These are phyloP conservation scores for Toxotes jaculatrix DNA, from an alignment of 2,113 vertebrate species.

Conservation along the genomic window DNA sequence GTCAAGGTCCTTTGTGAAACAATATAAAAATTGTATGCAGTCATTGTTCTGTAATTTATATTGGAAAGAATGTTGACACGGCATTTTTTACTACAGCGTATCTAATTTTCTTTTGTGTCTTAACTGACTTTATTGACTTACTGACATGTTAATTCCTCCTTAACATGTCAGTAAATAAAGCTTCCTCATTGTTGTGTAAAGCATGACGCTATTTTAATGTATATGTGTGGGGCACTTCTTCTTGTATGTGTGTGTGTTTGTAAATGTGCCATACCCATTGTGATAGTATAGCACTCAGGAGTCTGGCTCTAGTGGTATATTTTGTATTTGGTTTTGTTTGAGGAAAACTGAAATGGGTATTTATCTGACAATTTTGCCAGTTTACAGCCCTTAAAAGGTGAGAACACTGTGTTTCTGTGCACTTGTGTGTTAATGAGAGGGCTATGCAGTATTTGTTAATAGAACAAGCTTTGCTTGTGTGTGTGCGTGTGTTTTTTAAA, in stretches of 20 bases:
- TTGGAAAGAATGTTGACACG: not conserved
- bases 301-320: no score
- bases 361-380: not conserved
- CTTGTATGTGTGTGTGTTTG: not conserved
- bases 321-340: no score
- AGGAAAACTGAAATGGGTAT: no score
- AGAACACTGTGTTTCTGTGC: conserved; percentile 15
- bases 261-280: not conserved
- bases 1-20: not conserved
- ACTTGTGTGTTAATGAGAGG: not conserved
- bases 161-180: not conserved
- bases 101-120: not conserved
- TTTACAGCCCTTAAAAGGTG: not conserved
- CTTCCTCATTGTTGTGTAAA: not conserved
- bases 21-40: conserved; percentile 1
- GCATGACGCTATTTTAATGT: not conserved
- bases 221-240: not conserved
- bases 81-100: not conserved
- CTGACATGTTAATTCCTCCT: no score
- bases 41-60: not conserved
- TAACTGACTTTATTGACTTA: not conserved
- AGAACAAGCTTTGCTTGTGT: not conserved
- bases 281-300: not conserved
- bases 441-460: not conserved
- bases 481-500: no score